Base-by-base conservation (phyloP, 2,113 vertebrate genomes). In the Marmota monax region DNA sequence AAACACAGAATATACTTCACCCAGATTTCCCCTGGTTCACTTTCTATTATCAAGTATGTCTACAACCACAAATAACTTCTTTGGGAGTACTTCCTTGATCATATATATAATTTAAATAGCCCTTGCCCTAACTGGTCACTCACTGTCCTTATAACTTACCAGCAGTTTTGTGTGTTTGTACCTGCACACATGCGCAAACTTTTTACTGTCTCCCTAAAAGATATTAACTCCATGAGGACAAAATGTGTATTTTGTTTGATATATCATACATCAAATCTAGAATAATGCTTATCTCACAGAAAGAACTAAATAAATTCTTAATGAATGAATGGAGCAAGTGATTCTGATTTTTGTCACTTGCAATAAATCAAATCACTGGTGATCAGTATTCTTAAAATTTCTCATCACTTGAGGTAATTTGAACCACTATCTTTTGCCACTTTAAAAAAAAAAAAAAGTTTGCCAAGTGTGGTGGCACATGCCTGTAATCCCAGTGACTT, bases 221-320 rank as follows among this genome's bases (percentile, higher is more conserved):
- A 88, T 3, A 1, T 20, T 83, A 82, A 82, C 37, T 95, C 22
- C 70, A 79, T 42, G 37, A 92, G 39, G 27, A 25, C 7, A 95
- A 7, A 8, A 51, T 63, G 92, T 72, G 34, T 84, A 73, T 74
- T 92, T 94, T 84, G 39, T 20, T 79, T 10, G 63, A 39, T 69
- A 77, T 5, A 86, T n/a, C 85, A 88, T n/a, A 20, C 53, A 63
- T 48, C 80, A 93, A 61, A 29, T 32, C 45, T 69, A 10, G 65
- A 85, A 90, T 20, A 85, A 76, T 69, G 9, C 25, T 72, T 82
- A 2, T 29, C 67, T 83, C 69, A 92, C 7, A 95, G 32, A 45
- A 84, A 78, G 23, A 92, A 86, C 2, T 74, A 83, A 93, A 79
- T 72, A 74, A 63, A 92, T 32, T 14, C 69, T 95, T 96, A 16